Evolutionary conservation across 2,113 vertebrate genomes (phyloP), one percentile per base, ranked within the genome.

Genomic region (Mirounga angustirostris): DNA sequence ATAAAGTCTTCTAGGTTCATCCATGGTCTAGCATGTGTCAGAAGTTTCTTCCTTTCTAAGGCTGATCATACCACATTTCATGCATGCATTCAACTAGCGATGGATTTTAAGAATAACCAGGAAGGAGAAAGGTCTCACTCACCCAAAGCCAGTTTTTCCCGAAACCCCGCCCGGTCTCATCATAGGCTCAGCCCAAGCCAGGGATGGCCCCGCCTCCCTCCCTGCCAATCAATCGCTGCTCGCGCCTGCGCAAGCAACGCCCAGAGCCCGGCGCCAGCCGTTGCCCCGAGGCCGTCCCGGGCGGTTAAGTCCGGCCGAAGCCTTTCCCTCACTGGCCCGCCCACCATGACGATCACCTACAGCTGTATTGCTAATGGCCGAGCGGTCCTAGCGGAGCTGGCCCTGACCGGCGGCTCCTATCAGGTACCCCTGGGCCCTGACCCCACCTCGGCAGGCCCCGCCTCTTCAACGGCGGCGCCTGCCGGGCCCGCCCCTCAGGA

Each of bases 341-440:
- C 15, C 5, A 22, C 63, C 52, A 95, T 97, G 98, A 92, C 95
- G 56, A 97, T 98, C 82, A 96, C 94, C 71, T 97, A 98, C 95
- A 98, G 97, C 95, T 97, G 97, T 93, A 50, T 97, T 56, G 97
- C 97, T 78, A 96, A 95, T 50, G 97, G 97, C 73, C 96, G 91
- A 59, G 67, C 24, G 26, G 63, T 98, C 67, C 91, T 98, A 10
- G 97, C 97, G 2, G 95, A 98, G 71, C 96, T 98, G 91, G 93
- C 98, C 63, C 83, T 97, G 80, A 94, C 94, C 5, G 91, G 97
- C 26, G 97, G 95, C 63, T 93, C 94, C 46, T 96, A 97, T 73
- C 97, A 97, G 98, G 97, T 97, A 98, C 82, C 16, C 43, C 59
- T 2, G 9, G 22, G 7, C 7, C 46, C 5, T 12, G 73, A 18